Evolutionary conservation across 1,140 invertebrate genomes (phyloP).

Genomic region (Archivesica marissinica): DNA sequence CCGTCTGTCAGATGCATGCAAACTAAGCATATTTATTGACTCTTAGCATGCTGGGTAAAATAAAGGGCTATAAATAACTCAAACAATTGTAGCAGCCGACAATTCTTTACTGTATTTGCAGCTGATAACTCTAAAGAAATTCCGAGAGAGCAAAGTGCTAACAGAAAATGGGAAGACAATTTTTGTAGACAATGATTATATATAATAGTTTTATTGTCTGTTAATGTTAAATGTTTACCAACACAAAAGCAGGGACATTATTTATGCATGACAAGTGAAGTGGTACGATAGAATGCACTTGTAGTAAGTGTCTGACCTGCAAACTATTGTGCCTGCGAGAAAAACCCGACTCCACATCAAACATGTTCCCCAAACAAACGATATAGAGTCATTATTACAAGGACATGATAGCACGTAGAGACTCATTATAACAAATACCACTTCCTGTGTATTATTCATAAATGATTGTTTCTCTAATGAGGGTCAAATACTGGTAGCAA

Average conservation of each 20-base stretch:
- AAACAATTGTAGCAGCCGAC: too few species aligned
- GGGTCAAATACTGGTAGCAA: conserved; percentile 16
- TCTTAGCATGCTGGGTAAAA: too few species aligned
- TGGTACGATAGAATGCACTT: background rate
- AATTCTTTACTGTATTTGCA: too few species aligned
- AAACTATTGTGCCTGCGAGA: background rate
- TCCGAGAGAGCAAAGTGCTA: too few species aligned
- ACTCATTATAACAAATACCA: background rate
- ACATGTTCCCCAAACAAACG: conserved; percentile 19
- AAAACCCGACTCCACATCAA: conserved; percentile 19
- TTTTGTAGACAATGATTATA: too few species aligned
- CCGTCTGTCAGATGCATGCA: too few species aligned
- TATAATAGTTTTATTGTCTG: too few species aligned
- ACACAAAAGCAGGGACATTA: background rate
- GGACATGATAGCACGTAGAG: conserved; percentile 21
- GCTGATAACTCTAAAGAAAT: too few species aligned
- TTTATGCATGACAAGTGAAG: background rate
- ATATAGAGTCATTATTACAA: background rate
- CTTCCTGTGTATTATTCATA: conserved; percentile 27
- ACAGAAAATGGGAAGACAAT: too few species aligned
- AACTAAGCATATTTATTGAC: too few species aligned
- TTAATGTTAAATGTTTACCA: background rate
- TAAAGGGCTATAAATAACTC: too few species aligned
- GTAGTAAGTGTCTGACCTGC: background rate
- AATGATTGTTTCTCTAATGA: conserved; percentile 1